Percentiles rank a stretch among this genome's conserved stretches.
Conservation (phyloP, 1,140 invertebrate species). For the Atta cephalotes region DNA sequence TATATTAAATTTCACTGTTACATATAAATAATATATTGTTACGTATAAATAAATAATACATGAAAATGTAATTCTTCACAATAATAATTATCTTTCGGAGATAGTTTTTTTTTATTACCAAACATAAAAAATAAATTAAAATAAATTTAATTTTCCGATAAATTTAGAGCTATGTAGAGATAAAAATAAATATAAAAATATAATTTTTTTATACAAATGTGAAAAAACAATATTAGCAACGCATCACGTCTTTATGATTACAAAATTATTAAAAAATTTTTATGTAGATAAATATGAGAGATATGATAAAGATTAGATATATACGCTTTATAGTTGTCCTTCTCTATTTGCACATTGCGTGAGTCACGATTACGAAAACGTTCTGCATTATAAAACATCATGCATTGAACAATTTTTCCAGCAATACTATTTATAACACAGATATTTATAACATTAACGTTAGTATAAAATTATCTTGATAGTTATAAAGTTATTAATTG, state of each 20-base stretch:
- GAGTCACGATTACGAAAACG: not conserved
- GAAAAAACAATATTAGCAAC: not conserved
- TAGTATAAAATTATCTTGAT: slow-evolving; percentile 45
- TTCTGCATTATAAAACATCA: too few relatives aligned
- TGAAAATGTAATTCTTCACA: not conserved
- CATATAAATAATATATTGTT: not conserved
- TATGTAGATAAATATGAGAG: not conserved
- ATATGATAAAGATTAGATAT: not conserved
- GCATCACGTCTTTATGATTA: not conserved
- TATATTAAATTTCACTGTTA: too few relatives aligned
- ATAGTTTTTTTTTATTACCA: not conserved
- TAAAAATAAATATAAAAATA: not conserved
- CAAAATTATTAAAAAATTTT: not conserved
- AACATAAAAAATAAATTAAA: not conserved
- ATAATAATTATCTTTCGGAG: not conserved
- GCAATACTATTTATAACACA: not conserved
- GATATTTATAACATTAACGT: slow-evolving; percentile 30
- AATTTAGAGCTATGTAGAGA: not conserved
- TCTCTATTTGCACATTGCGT: not conserved
- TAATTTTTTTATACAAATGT: not conserved
- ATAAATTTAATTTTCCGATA: not conserved
- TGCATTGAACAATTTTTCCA: not conserved
- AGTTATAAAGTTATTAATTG: not conserved
- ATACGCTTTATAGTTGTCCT: not conserved
- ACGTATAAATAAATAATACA: not conserved